phyloP scores from a whole-genome alignment of 2,797 vertebrate genomes.

The Steatocranus sp. region DNA sequence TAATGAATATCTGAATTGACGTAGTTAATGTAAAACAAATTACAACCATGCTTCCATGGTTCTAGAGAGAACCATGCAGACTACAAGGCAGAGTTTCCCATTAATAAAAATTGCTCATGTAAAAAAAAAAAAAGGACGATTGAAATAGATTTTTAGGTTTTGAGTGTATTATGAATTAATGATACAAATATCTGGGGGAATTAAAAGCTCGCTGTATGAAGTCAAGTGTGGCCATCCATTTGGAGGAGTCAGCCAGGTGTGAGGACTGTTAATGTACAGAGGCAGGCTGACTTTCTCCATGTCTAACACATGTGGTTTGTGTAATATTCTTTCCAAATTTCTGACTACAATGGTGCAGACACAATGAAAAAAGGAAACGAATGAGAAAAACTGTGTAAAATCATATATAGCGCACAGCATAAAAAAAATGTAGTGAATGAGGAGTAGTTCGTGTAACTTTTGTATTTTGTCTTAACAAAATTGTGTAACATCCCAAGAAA shows the following conservation, averaged over 20 bases:
- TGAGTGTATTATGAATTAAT: slow-evolving; percentile 63
- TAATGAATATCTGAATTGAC: slow-evolving; percentile 17
- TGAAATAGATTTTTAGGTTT: slow-evolving; percentile 72
- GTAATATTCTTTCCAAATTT: not conserved
- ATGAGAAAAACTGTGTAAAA: not conserved
- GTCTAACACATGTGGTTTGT: not conserved
- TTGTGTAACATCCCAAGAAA: not conserved
- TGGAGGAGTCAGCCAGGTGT: slow-evolving; percentile 38
- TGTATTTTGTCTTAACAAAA: not conserved
- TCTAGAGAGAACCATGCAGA: not conserved
- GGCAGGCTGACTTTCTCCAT: slow-evolving; percentile 1
- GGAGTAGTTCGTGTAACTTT: not conserved
- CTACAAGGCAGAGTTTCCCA: slow-evolving; percentile 1
- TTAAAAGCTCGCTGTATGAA: slow-evolving; percentile 55
- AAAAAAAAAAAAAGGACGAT: slow-evolving; percentile 45
- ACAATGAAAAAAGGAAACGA: not conserved
- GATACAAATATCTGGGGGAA: slow-evolving; percentile 65
- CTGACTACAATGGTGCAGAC: not conserved
- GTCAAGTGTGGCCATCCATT: slow-evolving; percentile 51
- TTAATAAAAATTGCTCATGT: slow-evolving; percentile 29
- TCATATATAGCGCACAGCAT: not conserved
- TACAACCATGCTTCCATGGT: not conserved
- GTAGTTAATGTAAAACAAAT: slow-evolving; percentile 12
- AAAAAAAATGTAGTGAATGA: not conserved
- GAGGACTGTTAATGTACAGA: slow-evolving; percentile 32